Evolutionary conservation across 1,140 invertebrate genomes (phyloP).

Genomic region (Spodoptera frugiperda): DNA sequence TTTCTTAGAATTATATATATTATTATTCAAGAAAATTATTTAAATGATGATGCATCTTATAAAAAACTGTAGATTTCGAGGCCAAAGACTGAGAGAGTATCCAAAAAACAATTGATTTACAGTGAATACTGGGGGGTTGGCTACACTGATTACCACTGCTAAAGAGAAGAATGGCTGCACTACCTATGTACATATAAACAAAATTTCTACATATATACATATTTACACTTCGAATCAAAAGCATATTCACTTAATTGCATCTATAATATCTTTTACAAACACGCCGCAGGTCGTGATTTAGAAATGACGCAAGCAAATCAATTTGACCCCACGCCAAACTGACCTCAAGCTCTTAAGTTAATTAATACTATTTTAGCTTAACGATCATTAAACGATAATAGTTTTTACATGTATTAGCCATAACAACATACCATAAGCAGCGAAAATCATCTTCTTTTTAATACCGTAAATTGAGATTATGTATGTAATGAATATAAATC

Average conservation of each 20-base stretch:
- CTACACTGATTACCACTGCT: too few species aligned
- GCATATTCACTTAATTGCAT: background rate
- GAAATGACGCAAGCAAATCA: background rate
- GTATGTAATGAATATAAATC: slow-evolving; percentile 2
- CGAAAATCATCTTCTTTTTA: background rate
- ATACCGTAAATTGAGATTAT: background rate
- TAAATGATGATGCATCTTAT: too few species aligned
- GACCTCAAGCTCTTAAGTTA: slow-evolving; percentile 4
- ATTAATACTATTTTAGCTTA: slow-evolving; percentile 26
- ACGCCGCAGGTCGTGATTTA: background rate
- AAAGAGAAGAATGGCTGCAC: too few species aligned
- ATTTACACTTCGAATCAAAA: too few species aligned
- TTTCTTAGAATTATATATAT: too few species aligned
- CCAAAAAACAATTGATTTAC: too few species aligned
- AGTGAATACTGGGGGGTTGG: too few species aligned
- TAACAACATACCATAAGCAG: background rate
- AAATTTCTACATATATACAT: too few species aligned
- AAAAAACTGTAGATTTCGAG: too few species aligned
- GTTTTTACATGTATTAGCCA: background rate
- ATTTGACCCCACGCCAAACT: slow-evolving; percentile 6
- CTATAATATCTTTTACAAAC: background rate
- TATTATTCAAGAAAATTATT: too few species aligned
- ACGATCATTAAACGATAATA: slow-evolving; percentile 5
- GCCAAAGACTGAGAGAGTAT: too few species aligned
- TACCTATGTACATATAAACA: too few species aligned